A percentile compares a stretch with the other conserved stretches of the same genome.
phyloP scores from a whole-genome alignment of 2,888 invertebrate species.

The Chaetogeoica ovagalla region DNA sequence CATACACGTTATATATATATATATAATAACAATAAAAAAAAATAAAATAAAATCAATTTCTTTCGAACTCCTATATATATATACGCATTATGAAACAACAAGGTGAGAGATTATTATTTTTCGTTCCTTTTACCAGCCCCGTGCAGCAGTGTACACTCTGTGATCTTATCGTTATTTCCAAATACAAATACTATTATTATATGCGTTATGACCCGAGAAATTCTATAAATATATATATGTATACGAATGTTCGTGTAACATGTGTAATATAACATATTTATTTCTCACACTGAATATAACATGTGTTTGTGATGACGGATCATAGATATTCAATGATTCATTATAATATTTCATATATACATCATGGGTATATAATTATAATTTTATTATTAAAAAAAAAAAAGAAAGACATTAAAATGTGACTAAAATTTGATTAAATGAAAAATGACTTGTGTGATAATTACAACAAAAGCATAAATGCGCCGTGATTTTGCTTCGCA shows the following conservation, averaged over 20 bases:
- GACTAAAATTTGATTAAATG: too few relatives aligned
- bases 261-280: background rate
- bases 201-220: background rate
- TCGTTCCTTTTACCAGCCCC: background rate
- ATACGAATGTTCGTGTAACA: background rate
- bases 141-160: too few relatives aligned
- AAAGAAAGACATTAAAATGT: too few relatives aligned
- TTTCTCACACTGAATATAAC: background rate
- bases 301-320: too few relatives aligned
- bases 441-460: too few relatives aligned
- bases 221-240: background rate
- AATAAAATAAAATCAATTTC: constrained; percentile 30
- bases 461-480: too few relatives aligned
- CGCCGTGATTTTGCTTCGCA: too few relatives aligned
- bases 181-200: background rate
- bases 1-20: constrained; percentile 8
- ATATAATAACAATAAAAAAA: constrained; percentile 30
- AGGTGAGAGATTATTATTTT: constrained; percentile 27
- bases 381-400: too few relatives aligned
- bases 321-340: too few relatives aligned
- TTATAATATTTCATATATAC: too few relatives aligned
- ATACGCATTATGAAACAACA: background rate
- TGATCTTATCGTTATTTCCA: constrained; percentile 13
- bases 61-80: background rate
- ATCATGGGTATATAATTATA: too few relatives aligned